Evolutionary conservation across 2,888 invertebrate species (phyloP).

Genomic region (Dolomedes plantarius): DNA sequence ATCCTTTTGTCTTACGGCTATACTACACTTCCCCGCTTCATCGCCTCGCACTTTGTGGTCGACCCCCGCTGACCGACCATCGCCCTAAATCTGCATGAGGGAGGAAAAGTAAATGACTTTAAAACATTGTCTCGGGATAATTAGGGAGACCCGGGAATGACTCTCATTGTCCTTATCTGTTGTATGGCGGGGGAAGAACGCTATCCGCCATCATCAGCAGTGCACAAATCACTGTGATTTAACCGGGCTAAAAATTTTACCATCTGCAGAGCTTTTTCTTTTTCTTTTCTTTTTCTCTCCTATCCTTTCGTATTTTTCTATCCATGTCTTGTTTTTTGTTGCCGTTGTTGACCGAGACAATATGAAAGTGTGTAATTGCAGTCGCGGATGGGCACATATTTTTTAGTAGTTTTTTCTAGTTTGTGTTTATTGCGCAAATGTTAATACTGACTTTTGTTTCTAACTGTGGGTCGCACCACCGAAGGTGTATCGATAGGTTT

Average conservation of each 20-base stretch:
- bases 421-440: too few species aligned
- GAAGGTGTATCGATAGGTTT: too few species aligned
- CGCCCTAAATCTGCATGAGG: constrained; percentile 69
- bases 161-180: constrained; percentile 65
- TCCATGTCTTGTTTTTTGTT: not conserved
- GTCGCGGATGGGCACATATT: too few species aligned
- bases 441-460: too few species aligned
- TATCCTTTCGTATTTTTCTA: not conserved
- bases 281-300: constrained; percentile 14
- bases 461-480: too few species aligned
- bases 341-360: not conserved
- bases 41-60: constrained; percentile 17
- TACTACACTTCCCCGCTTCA: too few species aligned
- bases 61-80: constrained; percentile 27
- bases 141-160: constrained; percentile 62
- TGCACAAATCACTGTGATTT: constrained; percentile 67
- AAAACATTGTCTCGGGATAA: constrained; percentile 69
- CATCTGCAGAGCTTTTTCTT: constrained; percentile 21
- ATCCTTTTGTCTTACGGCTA: too few species aligned
- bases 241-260: constrained; percentile 61
- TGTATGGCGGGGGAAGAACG: not conserved
- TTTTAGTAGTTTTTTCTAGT: too few species aligned
- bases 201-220: constrained; percentile 58
- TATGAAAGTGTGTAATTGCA: too few species aligned
- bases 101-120: constrained; percentile 70